Evolutionary conservation across 2,888 invertebrate genomes (phyloP), one percentile per base, ranked within the genome.

Genomic region (Coronaproctus castanopsis): DNA sequence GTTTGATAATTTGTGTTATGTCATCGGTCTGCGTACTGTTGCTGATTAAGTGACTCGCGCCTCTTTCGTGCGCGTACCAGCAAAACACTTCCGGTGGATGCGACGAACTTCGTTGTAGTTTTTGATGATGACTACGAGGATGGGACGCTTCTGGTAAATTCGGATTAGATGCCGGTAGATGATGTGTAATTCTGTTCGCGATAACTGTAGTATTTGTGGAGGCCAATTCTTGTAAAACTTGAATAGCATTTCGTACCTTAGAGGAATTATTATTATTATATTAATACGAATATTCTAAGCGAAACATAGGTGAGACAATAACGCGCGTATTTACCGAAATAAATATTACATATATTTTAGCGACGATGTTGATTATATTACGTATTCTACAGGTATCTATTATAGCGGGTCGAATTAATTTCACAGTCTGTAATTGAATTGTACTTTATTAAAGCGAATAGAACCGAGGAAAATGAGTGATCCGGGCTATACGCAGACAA

Each of bases 81-180:
- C 82, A 82, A 71, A 87, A 84, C 64, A 87, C 86, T 67, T 87
- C 87, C 1, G 87, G 86, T 0, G 87, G 87, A 73, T 88, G 87
- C 1, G 87, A 88, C 60, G 84, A 83, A 69, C 85, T 83, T 61
- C 87, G 77, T 1, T 85, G 85, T 57, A 88, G 75, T 76, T 67
- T 55, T 21, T 64, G 71, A 71, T 49, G 70, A 23, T 61, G 61
- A 24, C 58, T 51, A 10, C 65, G 71, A 3, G 52, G 52, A 18
- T 61, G 61, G 54, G 55, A 58, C 52, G 60, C 52, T 21, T 62
- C 63, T 48, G 82, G 80, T 49, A 85, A 76, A 69, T 84, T 87
- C 2, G 87, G 87, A 69, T 87, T 87, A 62, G 87, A 87, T n/a
- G 85, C 85, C 14, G 86, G 68, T 24, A 68, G 60, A 5, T 67